Percentiles rank a stretch among this genome's conserved stretches.
Conservation (phyloP, 2,113 vertebrate genomes). For the Pleuronectes platessa region DNA sequence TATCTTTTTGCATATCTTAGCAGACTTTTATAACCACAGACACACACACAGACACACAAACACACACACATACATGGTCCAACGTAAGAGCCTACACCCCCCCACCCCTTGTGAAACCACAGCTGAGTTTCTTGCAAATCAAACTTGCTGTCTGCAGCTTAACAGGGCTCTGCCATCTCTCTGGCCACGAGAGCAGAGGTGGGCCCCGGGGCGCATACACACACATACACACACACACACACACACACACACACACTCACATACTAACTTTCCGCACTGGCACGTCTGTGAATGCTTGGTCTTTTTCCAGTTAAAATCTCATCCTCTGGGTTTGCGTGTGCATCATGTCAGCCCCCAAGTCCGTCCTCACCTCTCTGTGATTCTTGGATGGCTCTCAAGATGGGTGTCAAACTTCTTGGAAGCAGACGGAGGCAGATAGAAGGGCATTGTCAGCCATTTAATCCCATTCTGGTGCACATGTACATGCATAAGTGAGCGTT, state of each 20-base stretch:
- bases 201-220: slow-evolving; percentile 47
- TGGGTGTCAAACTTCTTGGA: slow-evolving; percentile 53
- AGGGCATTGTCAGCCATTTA: slow-evolving; percentile 22
- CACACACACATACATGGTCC: background rate
- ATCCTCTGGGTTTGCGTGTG: slow-evolving; percentile 4
- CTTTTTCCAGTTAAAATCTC: slow-evolving; percentile 33
- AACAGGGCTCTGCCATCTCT: slow-evolving; percentile 71
- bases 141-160: slow-evolving; percentile 44
- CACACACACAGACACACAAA: background rate
- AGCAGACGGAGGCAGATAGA: slow-evolving; percentile 31
- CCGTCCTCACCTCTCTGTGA: slow-evolving; percentile 51
- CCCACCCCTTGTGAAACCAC: slow-evolving; percentile 68
- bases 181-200: slow-evolving; percentile 77
- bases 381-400: slow-evolving; percentile 43
- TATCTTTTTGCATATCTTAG: slow-evolving; percentile 39
- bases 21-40: background rate
- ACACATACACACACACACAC: background rate
- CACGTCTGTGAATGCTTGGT: slow-evolving; percentile 10
- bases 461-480: slow-evolving; percentile 2
- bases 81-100: slow-evolving; percentile 38
- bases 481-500: background rate
- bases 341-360: slow-evolving; percentile 17
- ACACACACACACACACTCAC: too few species aligned
- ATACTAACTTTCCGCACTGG: background rate
- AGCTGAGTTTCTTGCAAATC: slow-evolving; percentile 31